phyloP scores from a whole-genome alignment of 2,888 invertebrate species.

The Scelioninae gen. 1 region DNA sequence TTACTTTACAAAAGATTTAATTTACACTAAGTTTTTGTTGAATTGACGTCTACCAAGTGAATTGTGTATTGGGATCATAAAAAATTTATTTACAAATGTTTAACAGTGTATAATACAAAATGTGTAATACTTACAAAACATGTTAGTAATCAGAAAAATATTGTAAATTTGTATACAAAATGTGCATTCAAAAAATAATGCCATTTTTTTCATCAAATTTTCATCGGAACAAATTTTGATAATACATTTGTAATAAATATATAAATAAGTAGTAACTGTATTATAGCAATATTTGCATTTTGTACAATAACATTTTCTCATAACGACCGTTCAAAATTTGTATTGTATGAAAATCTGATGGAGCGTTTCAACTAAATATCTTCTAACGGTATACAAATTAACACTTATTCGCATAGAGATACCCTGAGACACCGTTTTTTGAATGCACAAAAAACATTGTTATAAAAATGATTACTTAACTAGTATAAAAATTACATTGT shows the following conservation, averaged over 20 bases:
- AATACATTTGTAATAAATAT: background rate
- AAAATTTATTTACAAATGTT: constrained; percentile 25
- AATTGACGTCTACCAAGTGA: too few relatives aligned
- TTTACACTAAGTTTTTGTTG: too few relatives aligned
- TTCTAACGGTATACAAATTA: constrained; percentile 11
- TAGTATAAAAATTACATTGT: constrained; percentile 45
- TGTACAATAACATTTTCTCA: constrained; percentile 9
- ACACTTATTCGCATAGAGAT: background rate
- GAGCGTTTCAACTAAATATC: constrained; percentile 24
- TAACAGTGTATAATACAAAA: constrained; percentile 22
- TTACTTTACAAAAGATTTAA: background rate
- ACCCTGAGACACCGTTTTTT: background rate
- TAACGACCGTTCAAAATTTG: constrained; percentile 25
- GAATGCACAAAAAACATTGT: constrained; percentile 2
- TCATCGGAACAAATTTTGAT: background rate
- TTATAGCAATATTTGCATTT: too few relatives aligned
- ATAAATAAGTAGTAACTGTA: background rate
- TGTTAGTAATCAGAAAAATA: background rate
- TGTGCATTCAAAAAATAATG: background rate
- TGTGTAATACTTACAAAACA: constrained; percentile 29
- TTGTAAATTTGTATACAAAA: background rate
- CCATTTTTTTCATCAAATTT: background rate
- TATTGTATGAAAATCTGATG: constrained; percentile 17
- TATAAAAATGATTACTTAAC: constrained; percentile 9
- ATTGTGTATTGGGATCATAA: too few relatives aligned